Evolutionary conservation across 2,113 vertebrate species (phyloP).

Genomic region (Thomomys bottae): DNA sequence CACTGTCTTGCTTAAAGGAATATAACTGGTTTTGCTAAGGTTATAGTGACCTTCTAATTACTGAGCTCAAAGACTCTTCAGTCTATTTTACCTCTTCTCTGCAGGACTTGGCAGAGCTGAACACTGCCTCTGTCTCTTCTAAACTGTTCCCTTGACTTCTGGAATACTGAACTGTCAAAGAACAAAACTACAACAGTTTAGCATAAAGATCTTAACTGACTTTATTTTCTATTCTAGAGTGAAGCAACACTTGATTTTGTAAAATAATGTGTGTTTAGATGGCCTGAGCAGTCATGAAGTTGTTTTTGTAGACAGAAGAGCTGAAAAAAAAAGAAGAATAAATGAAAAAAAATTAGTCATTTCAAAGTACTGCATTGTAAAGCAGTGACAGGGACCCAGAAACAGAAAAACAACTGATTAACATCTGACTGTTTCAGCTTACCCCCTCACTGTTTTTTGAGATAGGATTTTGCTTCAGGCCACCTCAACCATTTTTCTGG

Average conservation of each 20-base stretch:
- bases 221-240: neutral
- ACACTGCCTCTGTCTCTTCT: neutral
- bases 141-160: slow-evolving; percentile 7
- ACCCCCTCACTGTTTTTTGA: neutral
- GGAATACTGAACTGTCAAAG: neutral
- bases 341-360: neutral
- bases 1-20: neutral
- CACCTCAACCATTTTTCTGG: neutral
- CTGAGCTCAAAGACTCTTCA: neutral
- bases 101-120: neutral
- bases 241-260: neutral
- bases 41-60: neutral
- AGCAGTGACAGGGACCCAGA: neutral
- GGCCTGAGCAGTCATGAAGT: neutral
- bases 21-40: neutral
- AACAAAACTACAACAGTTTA: neutral
- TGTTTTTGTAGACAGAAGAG: neutral
- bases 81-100: neutral
- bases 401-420: neutral
- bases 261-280: neutral
- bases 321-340: neutral
- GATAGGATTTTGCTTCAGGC: neutral
- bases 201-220: neutral
- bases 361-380: neutral
- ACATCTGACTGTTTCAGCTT: neutral